Base-by-base conservation (phyloP, 2,797 vertebrate species). In the Erethizon dorsatum region DNA sequence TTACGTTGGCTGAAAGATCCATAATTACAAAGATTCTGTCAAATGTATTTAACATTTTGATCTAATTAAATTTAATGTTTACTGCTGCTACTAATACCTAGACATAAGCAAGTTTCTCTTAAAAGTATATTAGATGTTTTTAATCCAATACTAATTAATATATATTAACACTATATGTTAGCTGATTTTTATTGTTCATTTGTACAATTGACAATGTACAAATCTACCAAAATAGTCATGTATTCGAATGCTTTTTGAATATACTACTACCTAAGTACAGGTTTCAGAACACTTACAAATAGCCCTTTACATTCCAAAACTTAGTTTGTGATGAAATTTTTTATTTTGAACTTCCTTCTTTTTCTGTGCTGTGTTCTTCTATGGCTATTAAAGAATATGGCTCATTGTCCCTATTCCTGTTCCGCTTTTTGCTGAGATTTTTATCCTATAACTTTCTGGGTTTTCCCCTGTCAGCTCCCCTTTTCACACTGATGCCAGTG, bases 21-120 rank as follows among this genome's bases (percentile, higher is more conserved):
- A 7, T 17, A 18, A 73, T 91, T 89, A 41, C 5, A 67, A 2
- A 83, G 45, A 37, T 5, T 82, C 57, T 95, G 56, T 71, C 89
- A 71, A 47, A 10, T n/a, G n/a, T 52, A 54, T 75, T 71, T 59
- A 79, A 95, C 37, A 73, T 33, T 85, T 17, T 79, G 59, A 65
- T 15, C 69, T 31, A 90, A 82, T 7, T 63, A 47, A 47, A 73
- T 18, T 77, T 69, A 65, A 26, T 67, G 31, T 82, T 85, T 9
- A 80, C 13, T 87, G 2, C 63, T 73, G 18, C 24, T 24, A 2
- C 56, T 73, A 54, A 54, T 37, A 47, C 15, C 37, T 90, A 47
- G 31, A 83, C 37, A 50, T 47, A 47, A 71, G 33, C 79, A 71
- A 54, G 4, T n/a, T 8, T 41, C 83, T 78, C 91, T 91, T 91